A percentile compares a stretch with the other conserved stretches of the same genome.
These are phyloP conservation scores for Tridacna crocea DNA, from an alignment of 2,888 invertebrate species.

Conservation along the genomic window DNA sequence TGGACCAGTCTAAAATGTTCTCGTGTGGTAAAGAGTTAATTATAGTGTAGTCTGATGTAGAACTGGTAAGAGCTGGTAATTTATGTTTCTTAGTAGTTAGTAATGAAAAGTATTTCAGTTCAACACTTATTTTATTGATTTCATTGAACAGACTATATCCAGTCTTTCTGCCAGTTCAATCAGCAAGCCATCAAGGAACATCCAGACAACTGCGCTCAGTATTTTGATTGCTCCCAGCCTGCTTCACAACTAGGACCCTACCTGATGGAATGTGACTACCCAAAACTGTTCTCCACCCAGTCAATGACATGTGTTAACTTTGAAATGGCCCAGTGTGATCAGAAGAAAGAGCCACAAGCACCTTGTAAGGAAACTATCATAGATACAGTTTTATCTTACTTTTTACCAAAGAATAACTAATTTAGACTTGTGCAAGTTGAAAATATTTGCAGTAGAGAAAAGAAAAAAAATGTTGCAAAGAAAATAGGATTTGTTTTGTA, in stretches of 20 bases:
- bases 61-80: too few species aligned
- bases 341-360: slow-evolving; percentile 40
- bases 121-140: too few species aligned
- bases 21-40: too few species aligned
- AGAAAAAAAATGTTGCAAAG: background rate
- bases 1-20: too few species aligned
- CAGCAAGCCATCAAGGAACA: slow-evolving; percentile 43
- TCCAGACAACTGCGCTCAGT: slow-evolving; percentile 65
- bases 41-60: too few species aligned
- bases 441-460: background rate
- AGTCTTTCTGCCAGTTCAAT: slow-evolving; percentile 53
- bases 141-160: slow-evolving; percentile 48
- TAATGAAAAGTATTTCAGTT: too few species aligned
- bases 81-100: too few species aligned
- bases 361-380: slow-evolving; percentile 43
- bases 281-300: slow-evolving; percentile 55
- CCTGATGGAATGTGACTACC: slow-evolving; percentile 66
- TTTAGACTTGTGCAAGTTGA: background rate
- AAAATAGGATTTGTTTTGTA: background rate
- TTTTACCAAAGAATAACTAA: background rate
- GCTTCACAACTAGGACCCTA: slow-evolving; percentile 55
- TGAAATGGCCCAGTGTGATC: slow-evolving; percentile 37
- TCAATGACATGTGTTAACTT: slow-evolving; percentile 40
- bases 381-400: background rate
- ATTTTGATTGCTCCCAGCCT: slow-evolving; percentile 61